Base-by-base conservation (phyloP, 1,140 invertebrate species). In the Neodiprion virginianus region DNA sequence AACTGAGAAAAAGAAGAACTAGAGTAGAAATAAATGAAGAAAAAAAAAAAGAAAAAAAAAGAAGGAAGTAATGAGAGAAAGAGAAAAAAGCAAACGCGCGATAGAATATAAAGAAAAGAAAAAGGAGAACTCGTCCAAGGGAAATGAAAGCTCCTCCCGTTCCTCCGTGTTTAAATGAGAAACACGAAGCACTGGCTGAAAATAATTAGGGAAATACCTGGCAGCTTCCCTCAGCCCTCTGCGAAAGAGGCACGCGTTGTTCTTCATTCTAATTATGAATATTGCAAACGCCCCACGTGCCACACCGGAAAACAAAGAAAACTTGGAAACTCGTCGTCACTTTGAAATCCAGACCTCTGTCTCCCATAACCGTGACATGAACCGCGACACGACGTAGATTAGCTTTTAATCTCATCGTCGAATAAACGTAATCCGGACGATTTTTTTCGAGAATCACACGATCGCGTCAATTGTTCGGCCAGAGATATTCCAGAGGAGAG, bases 141-240 rank as follows among this genome's bases (percentile, higher is more conserved):
- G 67, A 69, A 69, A 61, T 69, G 40, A 47, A 69, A 69, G 40
- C 67, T 69, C 17, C 12, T 23, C 21, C 21, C 67, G 67, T 11
- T 4, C 21, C 53, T 61, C 53, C 67, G 4, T 69, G 28, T 69
- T 69, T 47, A 69, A 21, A 69, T 69, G 67, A 21, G 67, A 69
- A 69, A 47, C 67, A 21, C 67, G 11, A 12, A 61, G 74, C 28
- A 74, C 74, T 69, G 72, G 73, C 72, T 74, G 72, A 71, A 79
- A 80, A 80, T 80, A 80, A 80, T 80, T 80, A 78, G 66, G 72
- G 50, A 75, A 78, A 78, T 78, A 72, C 49, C 74, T 67, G 69
- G 53, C 69, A 66, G 67, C 65, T 53, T 71, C 65, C 28, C 69
- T 69, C 69, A 21, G 11, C 7, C 28, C 17, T 48, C 67, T 48